Conservation (phyloP, 2,888 invertebrate species). For the Gari tellinella region DNA sequence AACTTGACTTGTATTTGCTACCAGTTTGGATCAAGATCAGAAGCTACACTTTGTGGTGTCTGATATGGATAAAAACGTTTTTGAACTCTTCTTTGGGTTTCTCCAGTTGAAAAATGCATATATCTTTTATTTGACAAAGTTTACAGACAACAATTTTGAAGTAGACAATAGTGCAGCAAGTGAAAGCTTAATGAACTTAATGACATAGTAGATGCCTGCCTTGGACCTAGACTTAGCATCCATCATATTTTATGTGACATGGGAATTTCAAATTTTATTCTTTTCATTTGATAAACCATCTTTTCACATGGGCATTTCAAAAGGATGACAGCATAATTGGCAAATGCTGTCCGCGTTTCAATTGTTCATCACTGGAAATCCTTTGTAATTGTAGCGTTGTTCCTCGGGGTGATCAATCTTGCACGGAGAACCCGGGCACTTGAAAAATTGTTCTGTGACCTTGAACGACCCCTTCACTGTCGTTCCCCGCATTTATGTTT, state of each 20-base stretch:
- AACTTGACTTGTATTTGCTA: too few species aligned
- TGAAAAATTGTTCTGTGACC: background rate
- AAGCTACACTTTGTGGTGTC: too few species aligned
- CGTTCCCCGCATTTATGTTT: too few species aligned
- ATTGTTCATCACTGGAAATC: slow-evolving; percentile 40
- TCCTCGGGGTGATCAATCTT: slow-evolving; percentile 32
- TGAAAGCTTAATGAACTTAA: slow-evolving; percentile 36
- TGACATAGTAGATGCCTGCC: slow-evolving; percentile 30
- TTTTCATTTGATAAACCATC: slow-evolving; percentile 29
- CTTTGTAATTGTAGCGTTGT: slow-evolving; percentile 11
- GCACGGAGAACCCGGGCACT: background rate
- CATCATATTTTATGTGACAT: slow-evolving; percentile 45
- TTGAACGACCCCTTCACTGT: too few species aligned
- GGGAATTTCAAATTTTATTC: slow-evolving; percentile 45
- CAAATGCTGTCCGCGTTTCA: slow-evolving; percentile 46
- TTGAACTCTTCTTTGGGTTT: too few species aligned
- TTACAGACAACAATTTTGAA: too few species aligned
- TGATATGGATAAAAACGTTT: too few species aligned
- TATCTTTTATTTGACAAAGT: too few species aligned
- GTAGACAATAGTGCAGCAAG: slow-evolving; percentile 8
- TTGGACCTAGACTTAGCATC: slow-evolving; percentile 20
- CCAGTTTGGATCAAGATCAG: too few species aligned
- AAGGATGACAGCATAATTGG: slow-evolving; percentile 61
- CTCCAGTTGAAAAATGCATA: too few species aligned
- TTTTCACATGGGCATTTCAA: slow-evolving; percentile 41